These are phyloP conservation scores for Oceanodroma tethys DNA, from an alignment of 2,113 vertebrate species.

Conservation along the genomic window DNA sequence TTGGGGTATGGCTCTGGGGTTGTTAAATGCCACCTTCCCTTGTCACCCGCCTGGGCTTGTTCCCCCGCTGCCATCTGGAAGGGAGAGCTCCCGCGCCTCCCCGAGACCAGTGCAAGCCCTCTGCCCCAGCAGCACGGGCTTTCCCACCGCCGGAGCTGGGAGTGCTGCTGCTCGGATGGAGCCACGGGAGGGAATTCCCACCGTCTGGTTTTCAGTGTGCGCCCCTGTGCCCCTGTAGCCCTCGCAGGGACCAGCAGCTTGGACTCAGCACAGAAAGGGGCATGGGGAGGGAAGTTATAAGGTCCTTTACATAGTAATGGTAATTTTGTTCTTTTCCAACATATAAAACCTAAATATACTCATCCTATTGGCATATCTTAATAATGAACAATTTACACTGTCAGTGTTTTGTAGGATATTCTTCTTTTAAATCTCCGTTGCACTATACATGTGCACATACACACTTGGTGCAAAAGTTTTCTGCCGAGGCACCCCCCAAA, in stretches of 20 bases:
- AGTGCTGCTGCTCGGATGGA: fast-evolving
- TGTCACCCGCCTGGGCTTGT: fast-evolving
- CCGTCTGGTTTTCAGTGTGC: fast-evolving
- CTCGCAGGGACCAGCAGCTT: fast-evolving
- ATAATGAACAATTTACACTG: fast-evolving
- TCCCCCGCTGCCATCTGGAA: not conserved
- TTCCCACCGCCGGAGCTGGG: not conserved
- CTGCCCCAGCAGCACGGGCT: not conserved
- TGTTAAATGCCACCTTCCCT: not conserved
- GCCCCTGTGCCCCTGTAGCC: not conserved
- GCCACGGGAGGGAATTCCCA: not conserved
- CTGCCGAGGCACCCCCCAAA: fast-evolving
- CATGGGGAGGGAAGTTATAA: fast-evolving
- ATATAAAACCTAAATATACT: not conserved
- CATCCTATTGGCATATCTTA: not conserved
- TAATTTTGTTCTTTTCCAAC: not conserved
- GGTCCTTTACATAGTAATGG: not conserved
- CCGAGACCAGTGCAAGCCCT: not conserved
- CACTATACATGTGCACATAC: fast-evolving
- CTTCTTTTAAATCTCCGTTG: not conserved
- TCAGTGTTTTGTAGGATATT: not conserved
- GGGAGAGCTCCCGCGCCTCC: not conserved
- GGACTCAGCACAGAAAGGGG: not conserved
- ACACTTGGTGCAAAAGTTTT: not conserved
- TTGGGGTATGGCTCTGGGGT: not conserved